Conservation (phyloP, 2,113 vertebrate species). For the Strigops habroptila region DNA sequence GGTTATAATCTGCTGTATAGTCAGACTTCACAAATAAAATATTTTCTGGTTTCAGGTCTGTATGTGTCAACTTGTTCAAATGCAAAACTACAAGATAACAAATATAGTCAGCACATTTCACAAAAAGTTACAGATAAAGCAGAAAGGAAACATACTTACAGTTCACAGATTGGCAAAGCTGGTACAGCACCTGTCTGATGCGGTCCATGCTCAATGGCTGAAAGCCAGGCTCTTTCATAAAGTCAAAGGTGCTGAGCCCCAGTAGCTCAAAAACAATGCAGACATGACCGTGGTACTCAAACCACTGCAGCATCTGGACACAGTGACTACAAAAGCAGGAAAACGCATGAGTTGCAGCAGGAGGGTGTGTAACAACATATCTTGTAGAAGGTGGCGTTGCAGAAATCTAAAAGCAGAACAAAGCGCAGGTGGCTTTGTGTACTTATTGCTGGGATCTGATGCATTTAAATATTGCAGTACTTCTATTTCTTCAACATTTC, state of each 20-base stretch:
- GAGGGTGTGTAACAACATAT: rapidly evolving
- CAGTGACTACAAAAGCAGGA: constrained; percentile 70
- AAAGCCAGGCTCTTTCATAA: constrained; percentile 90
- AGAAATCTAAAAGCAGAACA: neutral
- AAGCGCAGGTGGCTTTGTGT: neutral
- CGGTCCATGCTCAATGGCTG: constrained; percentile 85
- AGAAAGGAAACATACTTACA: constrained; percentile 73
- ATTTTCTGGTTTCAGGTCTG: constrained; percentile 92
- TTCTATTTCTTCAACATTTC: constrained; percentile 88
- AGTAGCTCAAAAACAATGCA: constrained; percentile 88
- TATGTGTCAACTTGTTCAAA: constrained; percentile 87
- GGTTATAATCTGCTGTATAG: constrained; percentile 80
- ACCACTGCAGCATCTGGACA: constrained; percentile 89
- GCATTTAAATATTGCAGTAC: constrained; percentile 82
- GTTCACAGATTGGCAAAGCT: constrained; percentile 84
- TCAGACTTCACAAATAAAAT: constrained; percentile 87
- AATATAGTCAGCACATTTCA: neutral
- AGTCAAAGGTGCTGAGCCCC: constrained; percentile 91
- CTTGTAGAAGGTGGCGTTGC: rapidly evolving
- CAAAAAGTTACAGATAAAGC: neutral
- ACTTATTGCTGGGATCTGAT: constrained; percentile 72
- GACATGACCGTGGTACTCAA: constrained; percentile 84
- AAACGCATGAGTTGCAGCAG: neutral
- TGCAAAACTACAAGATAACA: constrained; percentile 81
- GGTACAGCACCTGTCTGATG: constrained; percentile 85